A percentile compares a stretch with the other conserved stretches of the same genome.
Evolutionary conservation across 2,113 vertebrate genomes (phyloP).

Genomic region (Lagenorhynchus albirostris): DNA sequence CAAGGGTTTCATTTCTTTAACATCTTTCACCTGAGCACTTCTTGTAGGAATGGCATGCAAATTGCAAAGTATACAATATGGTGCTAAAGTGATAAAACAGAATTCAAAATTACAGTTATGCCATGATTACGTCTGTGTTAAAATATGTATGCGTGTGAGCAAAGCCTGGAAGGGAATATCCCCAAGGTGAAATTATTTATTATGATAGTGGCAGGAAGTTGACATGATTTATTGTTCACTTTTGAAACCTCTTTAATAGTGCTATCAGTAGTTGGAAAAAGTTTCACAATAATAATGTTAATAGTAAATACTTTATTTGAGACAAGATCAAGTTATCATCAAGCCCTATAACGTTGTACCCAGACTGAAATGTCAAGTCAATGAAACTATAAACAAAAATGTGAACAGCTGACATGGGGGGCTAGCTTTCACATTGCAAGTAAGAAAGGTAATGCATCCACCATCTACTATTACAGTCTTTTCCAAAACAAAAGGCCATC

Average conservation of each 20-base stretch:
- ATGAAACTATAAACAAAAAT: neutral
- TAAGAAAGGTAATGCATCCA: neutral
- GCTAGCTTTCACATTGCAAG: neutral
- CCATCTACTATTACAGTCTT: neutral
- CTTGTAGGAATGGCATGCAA: neutral
- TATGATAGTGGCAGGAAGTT: neutral
- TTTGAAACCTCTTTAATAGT: neutral
- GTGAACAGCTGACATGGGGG: neutral
- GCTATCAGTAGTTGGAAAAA: neutral
- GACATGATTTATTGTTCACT: neutral
- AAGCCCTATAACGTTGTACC: neutral
- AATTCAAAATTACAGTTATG: neutral
- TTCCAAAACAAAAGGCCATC: neutral
- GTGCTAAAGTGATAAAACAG: neutral
- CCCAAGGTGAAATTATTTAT: neutral
- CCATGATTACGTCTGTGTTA: neutral
- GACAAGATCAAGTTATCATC: neutral
- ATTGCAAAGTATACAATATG: neutral
- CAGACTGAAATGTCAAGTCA: neutral
- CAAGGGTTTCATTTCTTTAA: neutral
- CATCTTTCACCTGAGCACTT: neutral
- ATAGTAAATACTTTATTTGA: neutral
- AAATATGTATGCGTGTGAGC: neutral
- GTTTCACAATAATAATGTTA: neutral
- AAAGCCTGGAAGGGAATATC: neutral